These are phyloP conservation scores for Falco naumanni DNA, from an alignment of 2,797 vertebrate species.

Conservation along the genomic window DNA sequence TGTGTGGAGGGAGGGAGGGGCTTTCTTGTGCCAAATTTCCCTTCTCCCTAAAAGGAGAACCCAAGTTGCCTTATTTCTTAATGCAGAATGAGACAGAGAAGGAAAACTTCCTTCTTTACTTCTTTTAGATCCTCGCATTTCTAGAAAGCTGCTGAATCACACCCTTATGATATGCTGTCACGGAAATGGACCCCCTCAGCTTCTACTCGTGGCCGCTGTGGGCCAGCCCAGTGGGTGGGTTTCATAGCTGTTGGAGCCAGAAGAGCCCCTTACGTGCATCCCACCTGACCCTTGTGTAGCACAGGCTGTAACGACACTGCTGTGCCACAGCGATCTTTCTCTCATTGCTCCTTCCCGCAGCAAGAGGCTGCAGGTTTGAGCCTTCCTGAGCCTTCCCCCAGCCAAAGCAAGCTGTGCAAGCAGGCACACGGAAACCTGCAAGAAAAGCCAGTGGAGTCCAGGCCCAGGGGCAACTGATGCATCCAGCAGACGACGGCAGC, in stretches of 20 bases:
- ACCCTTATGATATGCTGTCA: neutral
- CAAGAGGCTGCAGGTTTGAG: neutral
- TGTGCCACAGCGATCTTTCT: neutral
- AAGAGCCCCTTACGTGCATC: neutral
- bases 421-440: neutral
- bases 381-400: neutral
- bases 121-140: slow-evolving; percentile 52
- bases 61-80: slow-evolving; percentile 53
- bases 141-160: slow-evolving; percentile 71
- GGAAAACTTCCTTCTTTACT: slow-evolving; percentile 59
- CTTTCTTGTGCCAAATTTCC: slow-evolving; percentile 59
- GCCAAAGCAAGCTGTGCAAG: neutral
- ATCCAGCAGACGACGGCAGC: neutral
- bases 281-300: accelerated
- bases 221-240: neutral
- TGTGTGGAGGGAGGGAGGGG: slow-evolving; percentile 37
- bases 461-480: neutral
- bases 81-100: slow-evolving; percentile 16
- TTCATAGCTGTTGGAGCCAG: neutral
- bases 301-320: neutral
- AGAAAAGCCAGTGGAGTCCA: neutral
- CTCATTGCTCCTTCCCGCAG: neutral
- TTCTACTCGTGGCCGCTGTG: neutral
- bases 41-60: slow-evolving; percentile 53
- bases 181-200: neutral